Evolutionary conservation across 2,113 vertebrate genomes (phyloP).

Genomic region (Mustela nigripes): DNA sequence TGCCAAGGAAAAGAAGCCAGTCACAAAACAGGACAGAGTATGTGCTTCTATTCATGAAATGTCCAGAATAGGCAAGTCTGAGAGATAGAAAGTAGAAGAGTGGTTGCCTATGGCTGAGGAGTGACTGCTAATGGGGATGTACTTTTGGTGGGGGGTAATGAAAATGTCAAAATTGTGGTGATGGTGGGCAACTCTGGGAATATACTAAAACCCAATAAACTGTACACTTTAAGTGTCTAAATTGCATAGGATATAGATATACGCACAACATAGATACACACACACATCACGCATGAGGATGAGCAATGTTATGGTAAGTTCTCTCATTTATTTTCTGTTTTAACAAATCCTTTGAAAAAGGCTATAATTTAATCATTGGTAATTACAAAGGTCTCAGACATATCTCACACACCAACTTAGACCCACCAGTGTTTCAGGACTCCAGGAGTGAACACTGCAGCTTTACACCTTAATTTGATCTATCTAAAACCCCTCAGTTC

Average conservation of each 20-base stretch:
- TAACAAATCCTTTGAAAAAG: not conserved
- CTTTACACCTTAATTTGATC: not conserved
- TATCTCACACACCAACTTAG: not conserved
- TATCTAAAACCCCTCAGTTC: not conserved
- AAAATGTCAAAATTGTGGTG: not conserved
- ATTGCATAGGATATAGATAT: not conserved
- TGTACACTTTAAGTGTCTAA: not conserved
- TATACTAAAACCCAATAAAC: not conserved
- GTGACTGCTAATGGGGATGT: not conserved
- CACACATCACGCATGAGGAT: not conserved
- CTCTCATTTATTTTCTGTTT: not conserved
- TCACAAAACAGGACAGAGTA: not conserved
- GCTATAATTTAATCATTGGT: not conserved
- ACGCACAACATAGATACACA: not conserved
- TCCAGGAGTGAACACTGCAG: accelerated
- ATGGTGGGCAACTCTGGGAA: not conserved
- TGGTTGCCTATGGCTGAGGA: not conserved
- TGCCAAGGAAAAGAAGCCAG: not conserved
- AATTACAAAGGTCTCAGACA: not conserved
- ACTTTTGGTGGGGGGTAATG: not conserved
- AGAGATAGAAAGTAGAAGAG: not conserved
- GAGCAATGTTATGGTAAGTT: not conserved
- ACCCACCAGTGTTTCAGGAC: not conserved
- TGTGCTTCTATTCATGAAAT: not conserved
- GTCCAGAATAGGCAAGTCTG: not conserved